Evolutionary conservation across 23 tunicate species (phyloP).

Genomic region (Halocynthia aurantium): DNA sequence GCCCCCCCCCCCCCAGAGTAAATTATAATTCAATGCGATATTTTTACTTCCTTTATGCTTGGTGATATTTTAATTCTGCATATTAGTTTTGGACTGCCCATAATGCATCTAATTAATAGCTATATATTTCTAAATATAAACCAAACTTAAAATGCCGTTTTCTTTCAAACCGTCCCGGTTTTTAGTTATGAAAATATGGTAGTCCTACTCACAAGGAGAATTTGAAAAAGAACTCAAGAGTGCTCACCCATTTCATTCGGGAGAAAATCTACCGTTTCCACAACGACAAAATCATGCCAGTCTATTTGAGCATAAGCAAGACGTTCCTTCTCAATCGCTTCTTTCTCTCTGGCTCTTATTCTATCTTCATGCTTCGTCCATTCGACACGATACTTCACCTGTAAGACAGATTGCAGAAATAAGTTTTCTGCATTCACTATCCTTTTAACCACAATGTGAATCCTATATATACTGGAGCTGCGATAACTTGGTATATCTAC

Average conservation of each 20-base stretch:
- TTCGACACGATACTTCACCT: conserved; percentile 92
- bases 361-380: conserved; percentile 92
- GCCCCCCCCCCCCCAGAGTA: too few species aligned
- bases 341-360: conserved; percentile 61
- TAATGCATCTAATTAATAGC: too few species aligned
- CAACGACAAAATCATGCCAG: conserved; percentile 98
- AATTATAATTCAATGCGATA: too few species aligned
- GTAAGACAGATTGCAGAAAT: not conserved
- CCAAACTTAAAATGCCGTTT: too few species aligned
- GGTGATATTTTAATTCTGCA: too few species aligned
- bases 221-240: too few species aligned
- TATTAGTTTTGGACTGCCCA: too few species aligned
- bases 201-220: too few species aligned
- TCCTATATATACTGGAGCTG: not conserved
- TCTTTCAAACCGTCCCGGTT: too few species aligned
- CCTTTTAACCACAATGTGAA: not conserved
- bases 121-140: too few species aligned
- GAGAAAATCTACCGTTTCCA: conserved; percentile 89
- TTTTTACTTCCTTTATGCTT: too few species aligned
- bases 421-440: not conserved
- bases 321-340: conserved; percentile 82
- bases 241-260: conserved; percentile 34
- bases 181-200: too few species aligned
- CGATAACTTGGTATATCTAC: not conserved
- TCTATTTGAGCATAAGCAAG: conserved; percentile 91